Percentiles rank a stretch among this genome's conserved stretches.
phyloP scores from a whole-genome alignment of 2,888 invertebrate genomes.

The Digitonthophagus gazella region DNA sequence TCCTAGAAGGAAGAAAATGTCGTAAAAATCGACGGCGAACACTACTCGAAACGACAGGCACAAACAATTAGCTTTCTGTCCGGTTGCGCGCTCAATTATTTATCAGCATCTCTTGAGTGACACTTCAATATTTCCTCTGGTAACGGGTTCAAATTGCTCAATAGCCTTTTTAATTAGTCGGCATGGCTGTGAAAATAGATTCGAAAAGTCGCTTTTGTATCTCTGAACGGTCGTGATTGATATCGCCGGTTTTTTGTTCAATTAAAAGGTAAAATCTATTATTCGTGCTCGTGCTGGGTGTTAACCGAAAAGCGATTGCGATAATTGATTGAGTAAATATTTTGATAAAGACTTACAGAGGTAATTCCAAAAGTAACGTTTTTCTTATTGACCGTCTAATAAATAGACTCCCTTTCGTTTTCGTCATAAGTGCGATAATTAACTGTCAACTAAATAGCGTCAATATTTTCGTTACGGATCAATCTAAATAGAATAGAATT shows the following conservation, averaged over 20 bases:
- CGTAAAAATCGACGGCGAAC: background rate
- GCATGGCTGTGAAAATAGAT: background rate
- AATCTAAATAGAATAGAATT: background rate
- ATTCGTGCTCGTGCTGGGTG: too few relatives aligned
- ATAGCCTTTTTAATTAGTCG: conserved; percentile 12
- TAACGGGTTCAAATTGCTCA: conserved; percentile 11
- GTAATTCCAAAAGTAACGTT: too few relatives aligned
- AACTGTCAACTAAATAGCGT: background rate
- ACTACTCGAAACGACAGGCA: background rate
- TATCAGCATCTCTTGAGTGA: conserved; percentile 7
- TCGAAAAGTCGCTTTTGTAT: conserved; percentile 5
- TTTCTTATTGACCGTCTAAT: background rate
- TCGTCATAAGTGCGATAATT: background rate
- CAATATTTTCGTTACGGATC: background rate
- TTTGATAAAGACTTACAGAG: too few relatives aligned
- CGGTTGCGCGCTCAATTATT: background rate
- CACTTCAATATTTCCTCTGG: conserved; percentile 10
- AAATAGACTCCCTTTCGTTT: background rate
- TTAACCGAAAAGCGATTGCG: too few relatives aligned
- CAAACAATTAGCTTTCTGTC: background rate
- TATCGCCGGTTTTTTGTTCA: background rate
- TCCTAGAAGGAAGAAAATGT: background rate
- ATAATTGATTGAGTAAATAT: background rate
- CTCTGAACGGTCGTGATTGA: conserved; percentile 2
- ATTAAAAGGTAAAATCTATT: too few relatives aligned